Base-by-base conservation (phyloP, 2,888 invertebrate genomes). In the Spisula subtruncata region DNA sequence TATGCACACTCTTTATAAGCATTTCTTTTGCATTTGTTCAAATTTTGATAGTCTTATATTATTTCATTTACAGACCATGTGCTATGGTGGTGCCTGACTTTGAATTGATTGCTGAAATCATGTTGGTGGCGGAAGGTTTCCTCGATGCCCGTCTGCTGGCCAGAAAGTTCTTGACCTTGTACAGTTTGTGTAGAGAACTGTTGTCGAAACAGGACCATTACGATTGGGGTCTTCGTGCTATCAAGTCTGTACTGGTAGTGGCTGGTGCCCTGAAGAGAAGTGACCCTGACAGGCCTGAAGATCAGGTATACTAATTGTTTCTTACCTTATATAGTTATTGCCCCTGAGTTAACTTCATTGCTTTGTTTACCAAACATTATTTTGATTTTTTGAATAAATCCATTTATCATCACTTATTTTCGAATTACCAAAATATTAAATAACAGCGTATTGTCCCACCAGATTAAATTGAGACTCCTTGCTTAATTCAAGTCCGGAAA, bases 31-130 rank as follows among this genome's bases (percentile, higher is more conserved):
- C 14, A 12, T 12, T 16, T 16, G 51, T 51, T 51, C 51, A 51
- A 51, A 51, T 51, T 51, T 51, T 51, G 51, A 51, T 51, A 12
- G 12, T 51, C 4, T 10, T 8, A 51, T 51, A 51, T 51, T 16
- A 16, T 51, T 32, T 32, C 18, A 51, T 51, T 83, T 10, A 84
- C 75, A 98, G 99, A 95, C 99, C 99, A 0, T 99, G 99, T 97
- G 99, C 99, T 71, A 99, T 99, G 99, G 99, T 99, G 0, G 99
- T 99, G 0, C 99, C 99, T 0, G 99, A 99, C 97, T 99, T 99
- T 96, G 99, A 99, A 97, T 97, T 99, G 87, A 99, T 99, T 96
- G 99, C 99, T 97, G 99, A 99, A 97, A 99, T 99, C 94, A 99
- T 99, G 99, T 98, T 99, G 97, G 99, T 99, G 0, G 99, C 99